Evolutionary conservation across 2,797 vertebrate genomes (phyloP), one percentile per base, ranked within the genome.

Genomic region (Scyliorhinus canicula): DNA sequence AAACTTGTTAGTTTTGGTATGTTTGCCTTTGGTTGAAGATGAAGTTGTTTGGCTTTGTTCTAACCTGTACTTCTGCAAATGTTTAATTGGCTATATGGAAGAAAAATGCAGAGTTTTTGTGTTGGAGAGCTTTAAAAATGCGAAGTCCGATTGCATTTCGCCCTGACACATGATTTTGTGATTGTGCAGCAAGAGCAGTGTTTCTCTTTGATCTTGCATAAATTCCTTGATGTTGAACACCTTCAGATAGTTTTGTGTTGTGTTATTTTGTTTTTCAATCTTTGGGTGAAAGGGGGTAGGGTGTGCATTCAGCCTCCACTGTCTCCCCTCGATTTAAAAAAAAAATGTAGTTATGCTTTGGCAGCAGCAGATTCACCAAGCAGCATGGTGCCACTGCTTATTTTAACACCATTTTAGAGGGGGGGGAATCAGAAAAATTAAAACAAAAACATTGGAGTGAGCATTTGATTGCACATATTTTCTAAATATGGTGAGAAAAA

Each of bases 401-500:
- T 91, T 91, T 91, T 91, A 91, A 91, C 88, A 91, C 88, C 88
- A 91, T 91, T 91, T 91, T 91, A 65, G 57, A 60, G 88, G 88
- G 88, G 86, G 55, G n/a, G 57, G 7, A 65, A 91, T 91, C 8
- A 91, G 88, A 44, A 91, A 91, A 91, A 91, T 65, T 40, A 91
- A 65, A 91, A 91, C 57, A 91, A 91, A 91, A 65, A 44, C 88
- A 65, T 44, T 91, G 40, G 65, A 91, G 88, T 63, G 26, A 91
- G 88, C 88, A 91, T 91, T 91, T 91, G 88, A 91, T 91, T 91
- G 57, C n/a, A 57, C 60, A 91, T 91, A 91, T 91, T 91, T 65
- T 65, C 88, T 91, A 91, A 91, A 91, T 91, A 91, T 91, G 88
- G 88, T 91, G 88, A 91, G 88, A 91, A 91, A 91, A 91, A 91